Percentiles rank a stretch among this genome's conserved stretches.
Conservation (phyloP, 2,888 invertebrate species). For the Oscheius sp. region DNA sequence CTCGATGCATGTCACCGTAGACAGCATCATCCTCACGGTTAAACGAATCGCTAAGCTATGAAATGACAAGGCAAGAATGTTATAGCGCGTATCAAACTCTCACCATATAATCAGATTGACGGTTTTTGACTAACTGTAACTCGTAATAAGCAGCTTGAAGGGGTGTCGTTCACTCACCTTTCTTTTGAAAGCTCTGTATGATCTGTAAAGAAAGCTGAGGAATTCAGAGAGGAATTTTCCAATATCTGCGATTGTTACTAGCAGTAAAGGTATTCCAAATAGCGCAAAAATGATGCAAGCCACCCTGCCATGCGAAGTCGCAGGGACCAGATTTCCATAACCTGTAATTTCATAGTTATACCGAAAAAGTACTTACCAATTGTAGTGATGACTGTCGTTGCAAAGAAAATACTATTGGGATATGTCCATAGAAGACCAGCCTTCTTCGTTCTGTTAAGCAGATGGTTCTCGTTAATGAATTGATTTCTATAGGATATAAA, state of each 20-base stretch:
- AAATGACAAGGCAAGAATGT: conserved; percentile 8
- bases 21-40: background rate
- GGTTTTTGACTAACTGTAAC: conserved; percentile 12
- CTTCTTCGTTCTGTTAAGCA: conserved; percentile 63
- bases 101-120: conserved; percentile 6
- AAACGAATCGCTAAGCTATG: background rate
- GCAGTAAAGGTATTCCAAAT: conserved; percentile 69
- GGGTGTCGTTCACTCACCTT: too few relatives aligned
- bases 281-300: conserved; percentile 70
- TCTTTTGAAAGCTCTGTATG: conserved; percentile 63
- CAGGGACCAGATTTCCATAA: conserved; percentile 54
- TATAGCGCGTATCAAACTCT: conserved; percentile 1
- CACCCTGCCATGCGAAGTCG: conserved; percentile 62
- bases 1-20: conserved; percentile 20
- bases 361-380: conserved; percentile 54
- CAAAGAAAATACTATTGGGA: conserved; percentile 69
- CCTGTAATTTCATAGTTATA: conserved; percentile 11
- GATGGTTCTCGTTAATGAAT: conserved; percentile 67
- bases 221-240: conserved; percentile 70
- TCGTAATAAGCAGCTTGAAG: background rate
- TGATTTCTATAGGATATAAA: conserved; percentile 65
- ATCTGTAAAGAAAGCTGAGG: conserved; percentile 65
- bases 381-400: conserved; percentile 70
- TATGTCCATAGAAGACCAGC: conserved; percentile 69
- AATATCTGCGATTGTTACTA: conserved; percentile 70